Conservation (phyloP, 2,888 invertebrate genomes). For the Linnaemya vulpina region DNA sequence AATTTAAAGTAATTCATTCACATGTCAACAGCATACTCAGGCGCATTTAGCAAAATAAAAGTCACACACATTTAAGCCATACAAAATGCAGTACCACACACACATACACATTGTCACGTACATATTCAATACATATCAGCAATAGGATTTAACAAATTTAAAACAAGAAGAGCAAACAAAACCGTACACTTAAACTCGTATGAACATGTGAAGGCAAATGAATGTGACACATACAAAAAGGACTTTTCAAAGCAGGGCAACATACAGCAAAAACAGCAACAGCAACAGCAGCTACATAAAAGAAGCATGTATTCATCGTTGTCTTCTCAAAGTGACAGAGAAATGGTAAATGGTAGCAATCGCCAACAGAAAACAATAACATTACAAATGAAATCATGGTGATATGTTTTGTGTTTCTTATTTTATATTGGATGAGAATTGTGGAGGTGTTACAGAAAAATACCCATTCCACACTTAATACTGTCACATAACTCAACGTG, state of each 20-base stretch:
- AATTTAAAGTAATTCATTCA: conserved; percentile 73
- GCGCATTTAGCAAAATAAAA: conserved; percentile 54
- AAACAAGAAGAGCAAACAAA: conserved; percentile 48
- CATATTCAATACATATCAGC: conserved; percentile 26
- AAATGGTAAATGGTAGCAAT: conserved; percentile 69
- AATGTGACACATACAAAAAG: conserved; percentile 55
- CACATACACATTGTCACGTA: not conserved
- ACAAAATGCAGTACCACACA: not conserved
- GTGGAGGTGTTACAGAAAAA: conserved; percentile 45
- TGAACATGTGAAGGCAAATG: conserved; percentile 54
- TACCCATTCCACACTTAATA: conserved; percentile 77
- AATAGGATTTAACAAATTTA: conserved; percentile 51
- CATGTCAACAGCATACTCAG: conserved; percentile 72
- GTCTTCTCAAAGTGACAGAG: conserved; percentile 53
- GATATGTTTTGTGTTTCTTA: conserved; percentile 49
- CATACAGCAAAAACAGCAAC: conserved; percentile 26
- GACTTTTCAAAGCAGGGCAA: conserved; percentile 47
- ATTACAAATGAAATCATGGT: conserved; percentile 63
- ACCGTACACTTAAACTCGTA: conserved; percentile 19
- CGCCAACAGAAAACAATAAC: conserved; percentile 70
- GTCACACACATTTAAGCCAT: conserved; percentile 4
- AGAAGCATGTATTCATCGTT: conserved; percentile 27
- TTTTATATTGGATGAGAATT: conserved; percentile 13
- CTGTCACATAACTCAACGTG: conserved; percentile 83
- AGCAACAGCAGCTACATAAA: conserved; percentile 27